Evolutionary conservation across 92 coral and sea anemone species (phyloP).

Genomic region (Chrysogorgia sp.): DNA sequence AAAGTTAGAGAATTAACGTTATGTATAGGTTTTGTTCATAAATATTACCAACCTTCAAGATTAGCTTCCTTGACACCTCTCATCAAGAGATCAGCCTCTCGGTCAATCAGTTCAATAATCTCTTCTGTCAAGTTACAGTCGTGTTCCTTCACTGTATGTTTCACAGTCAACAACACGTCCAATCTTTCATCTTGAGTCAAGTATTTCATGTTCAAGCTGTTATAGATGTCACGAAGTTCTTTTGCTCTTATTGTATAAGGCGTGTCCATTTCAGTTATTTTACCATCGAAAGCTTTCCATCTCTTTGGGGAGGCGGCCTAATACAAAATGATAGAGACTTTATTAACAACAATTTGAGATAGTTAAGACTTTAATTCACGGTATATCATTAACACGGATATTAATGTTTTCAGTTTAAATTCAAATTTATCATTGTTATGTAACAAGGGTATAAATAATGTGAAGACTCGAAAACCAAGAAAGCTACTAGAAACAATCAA

Average conservation of each 20-base stretch:
- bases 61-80: constrained; percentile 96
- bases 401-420: too few species aligned
- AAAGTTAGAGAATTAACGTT: too few species aligned
- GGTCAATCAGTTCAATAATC: constrained; percentile 92
- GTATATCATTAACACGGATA: background rate
- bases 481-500: too few species aligned
- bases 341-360: too few species aligned
- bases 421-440: too few species aligned
- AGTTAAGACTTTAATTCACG: background rate
- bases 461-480: too few species aligned
- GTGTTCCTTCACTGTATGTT: constrained; percentile 96
- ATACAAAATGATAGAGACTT: background rate
- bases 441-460: too few species aligned
- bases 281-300: constrained; percentile 97
- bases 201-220: constrained; percentile 92
- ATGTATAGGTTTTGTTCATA: too few species aligned
- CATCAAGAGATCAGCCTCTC: constrained; percentile 98
- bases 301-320: constrained; percentile 99
- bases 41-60: constrained; percentile 75
- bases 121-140: constrained; percentile 98
- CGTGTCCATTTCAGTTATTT: constrained; percentile 98
- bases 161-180: constrained; percentile 90
- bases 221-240: constrained; percentile 94
- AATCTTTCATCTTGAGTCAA: constrained; percentile 95
- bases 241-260: constrained; percentile 96